Base-by-base conservation (phyloP, 2,888 invertebrate genomes). In the Drosophila phalerata region DNA sequence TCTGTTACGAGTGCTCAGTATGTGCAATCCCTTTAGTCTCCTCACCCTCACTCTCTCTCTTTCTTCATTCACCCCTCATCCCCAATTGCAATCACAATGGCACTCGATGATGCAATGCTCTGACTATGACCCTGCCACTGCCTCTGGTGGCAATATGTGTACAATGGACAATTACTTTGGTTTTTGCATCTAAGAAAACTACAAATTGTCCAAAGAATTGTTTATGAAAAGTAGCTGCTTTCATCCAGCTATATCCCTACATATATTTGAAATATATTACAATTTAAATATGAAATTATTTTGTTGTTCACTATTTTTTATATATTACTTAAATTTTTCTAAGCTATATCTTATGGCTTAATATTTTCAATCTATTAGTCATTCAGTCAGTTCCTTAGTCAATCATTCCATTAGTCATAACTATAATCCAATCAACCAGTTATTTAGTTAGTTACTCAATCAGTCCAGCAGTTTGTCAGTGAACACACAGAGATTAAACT, bases 31-130 rank as follows among this genome's bases (percentile, higher is more conserved):
- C 57, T 57, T 57, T 37, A 37, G 48, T 55, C 55, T 38, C 13
- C 25, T n/a, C 38, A 45, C 6, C 17, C 40, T 11, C 40, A 2
- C 22, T 9, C 17, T 11, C 30, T 28, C 34, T 25, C 15, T 4
- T n/a, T 6, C 28, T 17, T n/a, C n/a, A n/a, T n/a, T n/a, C n/a
- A 13, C 32, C 40, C 32, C 25, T 25, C 34, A 22, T 32, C 51
- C 58, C 55, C 25, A 57, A 57, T 37, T 37, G n/a, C 45, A 69
- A 78, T 79, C 79, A 74, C 81, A 79, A 74, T 83, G 81, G 83
- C 79, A 79, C 73, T 79, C 81, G 76, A 74, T 85, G 82, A 85
- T 82, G 82, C 85, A 85, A 82, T 70, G 75, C 67, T 69, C 68
- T 57, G 52, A 48, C 76, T 61, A 38, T 62, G 70, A 38, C 58